phyloP scores from a whole-genome alignment of 2,888 invertebrate genomes.

The Andrena hattorfiana region DNA sequence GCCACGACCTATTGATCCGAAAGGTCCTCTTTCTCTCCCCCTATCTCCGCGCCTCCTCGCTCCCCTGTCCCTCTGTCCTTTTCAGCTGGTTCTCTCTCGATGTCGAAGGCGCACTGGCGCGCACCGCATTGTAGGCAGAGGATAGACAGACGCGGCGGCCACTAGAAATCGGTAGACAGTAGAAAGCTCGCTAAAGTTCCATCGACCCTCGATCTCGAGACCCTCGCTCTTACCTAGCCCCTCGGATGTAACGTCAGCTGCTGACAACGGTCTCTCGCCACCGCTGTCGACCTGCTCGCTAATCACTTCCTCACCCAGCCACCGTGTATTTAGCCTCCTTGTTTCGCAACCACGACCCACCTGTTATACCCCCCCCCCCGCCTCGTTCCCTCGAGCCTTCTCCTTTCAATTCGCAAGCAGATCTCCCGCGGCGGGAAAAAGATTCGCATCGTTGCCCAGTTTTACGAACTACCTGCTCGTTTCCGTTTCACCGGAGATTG shows the following conservation, averaged over 20 bases:
- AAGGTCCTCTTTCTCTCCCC: conserved; percentile 39
- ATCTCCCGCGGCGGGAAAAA: neutral
- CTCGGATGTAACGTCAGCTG: conserved; percentile 42
- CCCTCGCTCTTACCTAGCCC: neutral
- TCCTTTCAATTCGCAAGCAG: neutral
- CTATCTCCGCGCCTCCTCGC: conserved; percentile 12
- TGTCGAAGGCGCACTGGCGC: conserved; percentile 31
- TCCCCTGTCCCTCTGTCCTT: neutral
- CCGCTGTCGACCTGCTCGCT: conserved; percentile 10
- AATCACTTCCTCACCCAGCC: conserved; percentile 29
- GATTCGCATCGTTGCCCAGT: neutral
- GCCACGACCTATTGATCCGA: conserved; percentile 71
- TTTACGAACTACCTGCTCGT: neutral
- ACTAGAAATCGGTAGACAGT: conserved; percentile 32
- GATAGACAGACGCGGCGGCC: conserved; percentile 41
- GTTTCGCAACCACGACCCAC: conserved; percentile 16
- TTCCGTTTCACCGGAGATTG: neutral
- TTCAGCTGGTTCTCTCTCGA: conserved; percentile 37
- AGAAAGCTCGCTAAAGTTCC: conserved; percentile 34
- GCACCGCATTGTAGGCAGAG: conserved; percentile 23
- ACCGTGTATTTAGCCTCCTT: conserved; percentile 28
- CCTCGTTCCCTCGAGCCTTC: neutral
- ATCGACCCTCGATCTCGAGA: conserved; percentile 48
- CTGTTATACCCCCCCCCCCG: conserved; percentile 38
- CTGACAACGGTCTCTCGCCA: conserved; percentile 38